Conservation (phyloP, 2,797 vertebrate genomes). For the Argya squamiceps region DNA sequence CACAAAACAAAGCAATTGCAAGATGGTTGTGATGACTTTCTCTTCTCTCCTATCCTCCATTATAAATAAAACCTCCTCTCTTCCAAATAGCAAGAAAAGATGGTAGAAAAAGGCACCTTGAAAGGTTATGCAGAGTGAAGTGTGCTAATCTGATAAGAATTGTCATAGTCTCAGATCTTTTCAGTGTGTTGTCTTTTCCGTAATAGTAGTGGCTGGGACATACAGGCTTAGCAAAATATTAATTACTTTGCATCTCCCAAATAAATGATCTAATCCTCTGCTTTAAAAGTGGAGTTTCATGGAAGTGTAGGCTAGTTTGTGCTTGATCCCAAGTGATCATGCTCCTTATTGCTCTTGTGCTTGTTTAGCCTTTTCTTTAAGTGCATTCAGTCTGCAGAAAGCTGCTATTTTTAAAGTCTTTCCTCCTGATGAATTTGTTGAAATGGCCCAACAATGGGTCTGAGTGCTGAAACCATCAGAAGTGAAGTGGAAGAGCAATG, state of each 20-base stretch:
- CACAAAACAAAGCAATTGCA: background rate
- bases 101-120: background rate
- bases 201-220: background rate
- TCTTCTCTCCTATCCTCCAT: background rate
- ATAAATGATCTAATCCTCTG: background rate
- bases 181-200: background rate
- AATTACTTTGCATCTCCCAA: background rate
- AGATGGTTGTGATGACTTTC: background rate
- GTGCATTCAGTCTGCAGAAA: background rate
- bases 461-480: background rate
- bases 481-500: background rate
- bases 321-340: background rate
- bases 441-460: background rate
- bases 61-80: background rate
- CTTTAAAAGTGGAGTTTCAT: background rate
- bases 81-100: background rate
- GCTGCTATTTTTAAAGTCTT: background rate
- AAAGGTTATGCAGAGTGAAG: background rate
- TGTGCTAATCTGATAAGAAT: background rate
- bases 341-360: background rate
- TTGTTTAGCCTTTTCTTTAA: background rate
- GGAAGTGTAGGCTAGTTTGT: background rate
- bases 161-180: background rate
- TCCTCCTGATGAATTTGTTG: background rate
- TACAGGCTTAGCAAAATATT: background rate